phyloP scores from a whole-genome alignment of 1,140 invertebrate species.

The Cyphomyrmex costatus region DNA sequence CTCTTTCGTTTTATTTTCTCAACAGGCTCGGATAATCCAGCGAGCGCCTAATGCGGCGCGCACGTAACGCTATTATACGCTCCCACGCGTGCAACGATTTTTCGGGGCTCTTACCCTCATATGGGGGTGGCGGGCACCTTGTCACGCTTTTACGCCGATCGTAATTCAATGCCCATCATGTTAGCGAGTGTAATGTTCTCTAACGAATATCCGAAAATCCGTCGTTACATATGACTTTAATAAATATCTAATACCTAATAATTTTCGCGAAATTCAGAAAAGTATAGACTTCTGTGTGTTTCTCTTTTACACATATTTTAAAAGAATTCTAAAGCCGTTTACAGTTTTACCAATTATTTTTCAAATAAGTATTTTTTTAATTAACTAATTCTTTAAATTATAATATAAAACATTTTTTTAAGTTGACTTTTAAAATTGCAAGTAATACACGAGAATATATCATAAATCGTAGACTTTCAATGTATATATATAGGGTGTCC shows the following conservation, averaged over 20 bases:
- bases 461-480: neutral
- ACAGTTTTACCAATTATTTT: too few species aligned
- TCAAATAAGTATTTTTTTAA: too few species aligned
- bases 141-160: constrained; percentile 38
- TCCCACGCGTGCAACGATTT: constrained; percentile 66
- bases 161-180: constrained; percentile 18
- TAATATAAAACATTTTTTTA: neutral
- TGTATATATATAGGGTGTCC: too few species aligned
- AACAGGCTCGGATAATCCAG: constrained; percentile 41
- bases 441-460: neutral
- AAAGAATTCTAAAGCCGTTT: too few species aligned
- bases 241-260: neutral
- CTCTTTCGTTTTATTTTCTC: constrained; percentile 39
- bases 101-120: constrained; percentile 65
- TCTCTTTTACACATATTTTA: neutral
- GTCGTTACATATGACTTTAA: neutral
- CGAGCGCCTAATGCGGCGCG: constrained; percentile 63
- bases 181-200: constrained; percentile 32
- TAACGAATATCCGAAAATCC: neutral
- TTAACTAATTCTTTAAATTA: neutral
- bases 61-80: constrained; percentile 39
- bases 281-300: too few species aligned
- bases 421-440: neutral
- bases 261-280: constrained; percentile 1
- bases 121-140: neutral